Evolutionary conservation across 1,140 invertebrate species (phyloP).

Genomic region (Lutraria rhynchaena): DNA sequence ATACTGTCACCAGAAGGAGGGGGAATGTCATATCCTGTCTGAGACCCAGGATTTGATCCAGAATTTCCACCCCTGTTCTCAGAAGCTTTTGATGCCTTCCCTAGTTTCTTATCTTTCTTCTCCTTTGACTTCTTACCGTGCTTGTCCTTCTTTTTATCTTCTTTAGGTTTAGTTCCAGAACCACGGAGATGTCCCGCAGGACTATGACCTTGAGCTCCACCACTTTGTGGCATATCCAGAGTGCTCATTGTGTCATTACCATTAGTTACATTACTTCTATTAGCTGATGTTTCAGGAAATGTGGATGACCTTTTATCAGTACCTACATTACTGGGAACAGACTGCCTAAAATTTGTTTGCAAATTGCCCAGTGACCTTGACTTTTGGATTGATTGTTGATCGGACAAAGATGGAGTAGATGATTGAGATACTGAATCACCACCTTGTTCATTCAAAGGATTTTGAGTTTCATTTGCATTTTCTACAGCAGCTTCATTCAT

Average conservation of each 20-base stretch:
- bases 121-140: conserved; percentile 4
- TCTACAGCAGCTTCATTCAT: not conserved
- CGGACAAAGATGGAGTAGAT: not conserved
- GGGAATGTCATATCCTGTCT: conserved; percentile 30
- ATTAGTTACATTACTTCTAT: not conserved
- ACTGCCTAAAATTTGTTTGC: not conserved
- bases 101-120: not conserved
- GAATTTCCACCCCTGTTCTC: conserved; percentile 6
- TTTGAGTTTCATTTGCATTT: too few relatives aligned
- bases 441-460: not conserved
- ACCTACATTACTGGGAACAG: not conserved
- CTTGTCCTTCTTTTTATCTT: conserved; percentile 36
- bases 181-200: not conserved
- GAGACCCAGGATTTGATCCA: not conserved
- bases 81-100: not conserved
- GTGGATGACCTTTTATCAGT: conserved; percentile 11
- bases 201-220: not conserved
- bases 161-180: conserved; percentile 4
- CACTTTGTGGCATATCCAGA: not conserved
- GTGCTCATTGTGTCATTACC: not conserved
- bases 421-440: not conserved
- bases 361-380: conserved; percentile 22
- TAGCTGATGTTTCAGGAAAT: not conserved
- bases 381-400: not conserved
- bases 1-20: conserved; percentile 84